phyloP scores from a whole-genome alignment of 2,113 vertebrate species.

The Montifringilla adamsi region DNA sequence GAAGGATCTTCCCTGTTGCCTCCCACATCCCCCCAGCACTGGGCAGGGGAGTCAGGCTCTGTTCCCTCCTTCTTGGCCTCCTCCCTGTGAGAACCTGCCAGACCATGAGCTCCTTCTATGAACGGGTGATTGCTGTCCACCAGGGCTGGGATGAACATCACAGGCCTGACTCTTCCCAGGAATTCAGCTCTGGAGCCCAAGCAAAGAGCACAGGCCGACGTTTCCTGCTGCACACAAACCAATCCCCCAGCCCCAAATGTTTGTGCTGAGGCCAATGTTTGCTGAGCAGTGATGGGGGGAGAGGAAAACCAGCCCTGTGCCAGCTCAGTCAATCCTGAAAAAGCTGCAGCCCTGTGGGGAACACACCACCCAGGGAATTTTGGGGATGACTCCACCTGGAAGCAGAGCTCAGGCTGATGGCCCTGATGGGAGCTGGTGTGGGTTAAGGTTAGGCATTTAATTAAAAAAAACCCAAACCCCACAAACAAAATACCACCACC shows the following conservation, averaged over 20 bases:
- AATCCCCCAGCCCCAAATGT: conserved; percentile 7
- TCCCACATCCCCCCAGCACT: conserved; percentile 25
- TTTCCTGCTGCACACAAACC: conserved; percentile 43
- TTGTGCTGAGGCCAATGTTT: conserved; percentile 39
- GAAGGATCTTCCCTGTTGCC: conserved; percentile 22
- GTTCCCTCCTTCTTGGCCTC: conserved; percentile 35
- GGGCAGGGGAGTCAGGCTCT: conserved; percentile 15
- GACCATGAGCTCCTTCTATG: conserved; percentile 14
- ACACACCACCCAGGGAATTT: background rate
- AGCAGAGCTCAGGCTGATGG: background rate
- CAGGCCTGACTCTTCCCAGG: conserved; percentile 30
- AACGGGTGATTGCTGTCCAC: conserved; percentile 49
- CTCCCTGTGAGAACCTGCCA: conserved; percentile 25
- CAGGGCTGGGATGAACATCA: conserved; percentile 37
- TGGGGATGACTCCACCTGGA: background rate
- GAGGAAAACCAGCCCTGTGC: background rate
- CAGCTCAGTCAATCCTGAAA: background rate
- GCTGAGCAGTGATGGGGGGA: background rate
- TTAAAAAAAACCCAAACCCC: background rate
- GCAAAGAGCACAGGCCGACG: background rate
- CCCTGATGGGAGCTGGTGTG: background rate
- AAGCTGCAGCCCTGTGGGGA: background rate
- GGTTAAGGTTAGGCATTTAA: background rate
- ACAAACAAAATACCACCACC: background rate
- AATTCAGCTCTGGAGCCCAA: conserved; percentile 19